Base-by-base conservation (phyloP, 2,888 invertebrate species). In the Agonopterix heracliana region DNA sequence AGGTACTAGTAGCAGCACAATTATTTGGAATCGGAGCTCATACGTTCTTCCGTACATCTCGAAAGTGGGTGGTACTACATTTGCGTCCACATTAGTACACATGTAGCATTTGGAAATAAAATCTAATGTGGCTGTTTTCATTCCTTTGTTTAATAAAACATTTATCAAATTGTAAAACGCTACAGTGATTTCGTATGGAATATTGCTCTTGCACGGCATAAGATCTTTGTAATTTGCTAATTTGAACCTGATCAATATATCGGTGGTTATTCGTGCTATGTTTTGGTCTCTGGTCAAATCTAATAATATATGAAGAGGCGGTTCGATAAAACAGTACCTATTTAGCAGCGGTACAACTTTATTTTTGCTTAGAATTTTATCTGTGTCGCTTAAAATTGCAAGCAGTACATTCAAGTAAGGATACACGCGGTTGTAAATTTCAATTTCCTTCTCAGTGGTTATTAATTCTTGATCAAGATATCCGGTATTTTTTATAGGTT, bases 11-110 rank as follows among this genome's bases (percentile, higher is more conserved):
- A 66, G 46, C n/a, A 60, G 53, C n/a, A 57, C 45, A 11, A 71
- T 49, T 8, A 72, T 59, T 50, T 74, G 74, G 41, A 66, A 57
- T 9, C 63, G 61, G 3, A 71, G 53, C 9, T 61, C 59, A n/a
- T 62, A 63, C 11, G 53, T 60, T 17, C 59, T 59, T 3, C 71
- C 74, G 48, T 68, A 63, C 44, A 63, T 61, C 48, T 68, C 64
- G 54, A 71, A 70, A 12, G 57, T 60, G 3, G 61, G 48, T 10
- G 64, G 54, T 11, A 50, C 50, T 1, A 57, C 9, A 63, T 50
- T 46, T 63, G 61, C 3, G 60, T 54, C 64, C 66, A 71, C 48
- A 68, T 26, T 26, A 26, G 26, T 26, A 26, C 26, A 66, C 50
- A 66, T 53, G 41, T 57, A 60, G 34, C 64, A 61, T 14, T 62